Evolutionary conservation across 2,113 vertebrate species (phyloP), one percentile per base, ranked within the genome.

Genomic region (Electrona antarctica): DNA sequence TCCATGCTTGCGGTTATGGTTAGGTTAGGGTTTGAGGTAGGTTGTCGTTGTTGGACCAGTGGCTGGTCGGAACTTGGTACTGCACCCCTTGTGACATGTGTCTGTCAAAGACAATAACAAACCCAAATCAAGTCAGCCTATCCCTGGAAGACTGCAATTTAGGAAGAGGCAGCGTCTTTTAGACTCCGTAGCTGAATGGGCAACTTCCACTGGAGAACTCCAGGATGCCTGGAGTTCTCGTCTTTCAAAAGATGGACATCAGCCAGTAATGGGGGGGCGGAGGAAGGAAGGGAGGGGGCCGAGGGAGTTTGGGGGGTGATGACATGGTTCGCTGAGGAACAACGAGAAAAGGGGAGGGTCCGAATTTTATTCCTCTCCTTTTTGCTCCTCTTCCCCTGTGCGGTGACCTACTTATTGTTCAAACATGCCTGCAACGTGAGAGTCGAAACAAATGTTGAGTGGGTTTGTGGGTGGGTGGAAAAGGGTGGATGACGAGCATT

Each of bases 371-470:
- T 84, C 69, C 73, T 68, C 61, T 67, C 64, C 75, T 68, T 55
- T n/a, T 41, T 41, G 46, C 57, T 62, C 46, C 85, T 48, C 81
- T 88, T 89, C 85, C 89, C 81, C 66, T 73, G 64, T 60, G 50
- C 55, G 67, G 64, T 90, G 90, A 91, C 89, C 87, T 90, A 92
- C 78, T 90, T 90, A 85, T 85, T 83, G 83, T 87, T 89, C 69
- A 85, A 82, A 86, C 73, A 74, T 78, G 85, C 79, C 73, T 84
- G 80, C 75, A 81, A 89, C 45, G 60, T 64, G 54, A 85, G 79
- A 77, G 41, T 64, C 7, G 45, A 76, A 70, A 84, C 61, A 83
- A 89, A 85, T 80, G 83, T 80, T 21, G 68, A 64, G 76, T 67
- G 80, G 69, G 74, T 71, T 85, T 85, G 82, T 63, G 73, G 15